Conservation (phyloP, 2,888 invertebrate species). For the Ormia ochracea region DNA sequence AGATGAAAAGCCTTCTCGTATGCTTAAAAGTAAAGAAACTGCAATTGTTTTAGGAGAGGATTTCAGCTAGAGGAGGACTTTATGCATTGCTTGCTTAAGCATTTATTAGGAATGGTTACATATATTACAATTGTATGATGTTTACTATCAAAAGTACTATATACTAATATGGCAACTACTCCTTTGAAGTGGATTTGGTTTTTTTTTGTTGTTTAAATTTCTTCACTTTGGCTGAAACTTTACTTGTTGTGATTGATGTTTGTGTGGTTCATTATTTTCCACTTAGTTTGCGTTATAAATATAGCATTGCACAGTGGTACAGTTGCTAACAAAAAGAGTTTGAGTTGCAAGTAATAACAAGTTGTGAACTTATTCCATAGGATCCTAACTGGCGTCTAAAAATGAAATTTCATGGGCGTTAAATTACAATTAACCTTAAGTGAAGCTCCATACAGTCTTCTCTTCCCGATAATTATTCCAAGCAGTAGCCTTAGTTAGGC, state of each 20-base stretch:
- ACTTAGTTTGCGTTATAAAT: constrained; percentile 29
- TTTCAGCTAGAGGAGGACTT: neutral
- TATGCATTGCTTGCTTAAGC: constrained; percentile 8
- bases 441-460: too few relatives aligned
- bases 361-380: too few relatives aligned
- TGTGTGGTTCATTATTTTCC: constrained; percentile 27
- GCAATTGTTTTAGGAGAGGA: neutral
- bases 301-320: constrained; percentile 2
- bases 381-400: too few relatives aligned
- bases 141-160: too few relatives aligned
- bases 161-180: constrained; percentile 5
- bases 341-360: too few relatives aligned
- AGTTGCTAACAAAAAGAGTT: neutral
- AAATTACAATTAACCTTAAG: too few relatives aligned
- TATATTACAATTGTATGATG: constrained; percentile 14
- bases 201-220: neutral
- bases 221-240: neutral
- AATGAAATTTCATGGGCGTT: too few relatives aligned
- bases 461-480: too few relatives aligned
- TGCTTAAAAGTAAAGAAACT: neutral
- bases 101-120: constrained; percentile 1
- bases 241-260: neutral
- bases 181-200: constrained; percentile 19
- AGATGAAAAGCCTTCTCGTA: constrained; percentile 1
- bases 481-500: too few relatives aligned